phyloP scores from a whole-genome alignment of 2,113 vertebrate species.

The Plecturocebus donacophilus region DNA sequence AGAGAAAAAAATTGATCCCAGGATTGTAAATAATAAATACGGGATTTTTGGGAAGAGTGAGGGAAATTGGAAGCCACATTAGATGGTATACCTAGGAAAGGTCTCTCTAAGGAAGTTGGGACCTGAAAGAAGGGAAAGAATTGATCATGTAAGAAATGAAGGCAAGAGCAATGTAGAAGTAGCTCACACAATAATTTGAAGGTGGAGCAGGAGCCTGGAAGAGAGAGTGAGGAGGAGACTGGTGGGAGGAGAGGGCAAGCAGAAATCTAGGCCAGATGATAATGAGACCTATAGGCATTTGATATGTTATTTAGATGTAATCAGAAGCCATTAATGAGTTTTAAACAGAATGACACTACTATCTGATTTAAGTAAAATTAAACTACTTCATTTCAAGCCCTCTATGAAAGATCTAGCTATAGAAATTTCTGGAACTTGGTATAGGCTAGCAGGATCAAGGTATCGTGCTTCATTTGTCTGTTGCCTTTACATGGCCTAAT shows the following conservation, averaged over 20 bases:
- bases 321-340: background rate
- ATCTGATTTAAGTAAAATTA: background rate
- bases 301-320: background rate
- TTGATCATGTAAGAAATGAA: background rate
- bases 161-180: background rate
- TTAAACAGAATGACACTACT: background rate
- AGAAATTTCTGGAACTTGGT: background rate
- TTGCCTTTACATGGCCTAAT: background rate
- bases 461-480: background rate
- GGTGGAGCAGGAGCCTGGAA: background rate
- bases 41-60: background rate
- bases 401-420: background rate
- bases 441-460: background rate
- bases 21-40: background rate
- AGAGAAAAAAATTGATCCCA: background rate
- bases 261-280: background rate
- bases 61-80: background rate
- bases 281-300: background rate
- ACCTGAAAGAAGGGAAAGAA: background rate
- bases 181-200: rapidly evolving
- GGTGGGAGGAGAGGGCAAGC: too few relatives aligned
- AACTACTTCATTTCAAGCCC: background rate
- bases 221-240: too few relatives aligned
- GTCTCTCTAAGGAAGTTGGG: background rate
- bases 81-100: background rate